Evolutionary conservation across 2,113 vertebrate species (phyloP).

Genomic region (Oxyruncus cristatus): DNA sequence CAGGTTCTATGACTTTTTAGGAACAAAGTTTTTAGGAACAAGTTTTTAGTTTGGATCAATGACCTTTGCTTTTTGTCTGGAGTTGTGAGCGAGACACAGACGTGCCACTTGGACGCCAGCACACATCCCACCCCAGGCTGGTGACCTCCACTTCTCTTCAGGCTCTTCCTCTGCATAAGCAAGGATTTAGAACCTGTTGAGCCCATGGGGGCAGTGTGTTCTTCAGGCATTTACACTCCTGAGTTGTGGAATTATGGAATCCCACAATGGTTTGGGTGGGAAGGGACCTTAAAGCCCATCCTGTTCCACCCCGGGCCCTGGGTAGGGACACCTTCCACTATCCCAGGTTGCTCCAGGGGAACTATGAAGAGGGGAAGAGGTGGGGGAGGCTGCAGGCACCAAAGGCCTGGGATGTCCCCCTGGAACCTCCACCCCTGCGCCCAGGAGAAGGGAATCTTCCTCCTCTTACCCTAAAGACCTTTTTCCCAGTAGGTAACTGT

Average conservation of each 20-base stretch:
- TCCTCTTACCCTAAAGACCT: background rate
- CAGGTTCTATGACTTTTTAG: background rate
- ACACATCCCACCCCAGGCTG: background rate
- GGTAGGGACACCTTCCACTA: background rate
- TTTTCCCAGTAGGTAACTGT: background rate
- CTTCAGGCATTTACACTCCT: background rate
- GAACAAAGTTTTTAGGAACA: too few relatives aligned
- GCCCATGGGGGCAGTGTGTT: rapidly evolving
- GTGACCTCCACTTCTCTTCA: background rate
- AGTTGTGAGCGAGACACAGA: rapidly evolving
- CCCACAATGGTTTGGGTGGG: background rate
- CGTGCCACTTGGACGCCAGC: background rate
- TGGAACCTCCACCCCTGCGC: background rate
- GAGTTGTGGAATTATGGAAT: too few relatives aligned
- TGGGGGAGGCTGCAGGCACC: background rate
- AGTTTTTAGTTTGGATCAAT: background rate
- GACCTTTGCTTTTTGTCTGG: background rate
- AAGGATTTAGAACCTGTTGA: rapidly evolving
- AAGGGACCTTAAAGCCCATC: rapidly evolving
- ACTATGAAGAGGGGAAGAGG: rapidly evolving
- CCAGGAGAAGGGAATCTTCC: background rate
- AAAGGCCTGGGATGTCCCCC: background rate
- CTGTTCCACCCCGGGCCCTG: background rate
- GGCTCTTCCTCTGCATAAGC: background rate
- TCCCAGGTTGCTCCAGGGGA: background rate